Evolutionary conservation across 2,888 invertebrate species (phyloP).

Genomic region (Drosophila affinis): DNA sequence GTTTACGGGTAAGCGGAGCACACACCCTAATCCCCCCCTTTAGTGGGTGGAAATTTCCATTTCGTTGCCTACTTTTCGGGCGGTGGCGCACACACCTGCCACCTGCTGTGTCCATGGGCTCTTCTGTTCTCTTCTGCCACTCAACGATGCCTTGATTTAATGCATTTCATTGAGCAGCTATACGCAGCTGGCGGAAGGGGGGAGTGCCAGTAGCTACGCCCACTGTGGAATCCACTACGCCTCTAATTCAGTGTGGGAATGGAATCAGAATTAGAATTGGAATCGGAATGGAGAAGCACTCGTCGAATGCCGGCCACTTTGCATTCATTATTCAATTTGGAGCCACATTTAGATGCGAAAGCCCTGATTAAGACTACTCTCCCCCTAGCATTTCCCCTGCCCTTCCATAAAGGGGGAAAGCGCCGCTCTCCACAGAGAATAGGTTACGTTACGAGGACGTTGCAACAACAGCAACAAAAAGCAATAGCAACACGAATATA

Average conservation of each 20-base stretch:
- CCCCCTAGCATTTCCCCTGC: neutral
- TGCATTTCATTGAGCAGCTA: constrained; percentile 76
- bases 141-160: constrained; percentile 77
- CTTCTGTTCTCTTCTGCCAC: constrained; percentile 47
- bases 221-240: constrained; percentile 14
- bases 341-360: constrained; percentile 73
- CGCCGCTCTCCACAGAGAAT: constrained; percentile 38
- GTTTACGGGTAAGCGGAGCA: constrained; percentile 66
- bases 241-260: neutral
- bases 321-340: constrained; percentile 75
- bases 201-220: constrained; percentile 19
- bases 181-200: constrained; percentile 2
- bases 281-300: neutral
- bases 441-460: constrained; percentile 34
- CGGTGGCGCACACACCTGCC: constrained; percentile 29
- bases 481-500: neutral
- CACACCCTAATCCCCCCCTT: constrained; percentile 7
- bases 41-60: constrained; percentile 59
- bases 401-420: too few species aligned
- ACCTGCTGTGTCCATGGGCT: neutral
- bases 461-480: constrained; percentile 1
- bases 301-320: constrained; percentile 58
- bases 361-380: constrained; percentile 45
- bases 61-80: constrained; percentile 66
- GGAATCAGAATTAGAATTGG: constrained; percentile 1